phyloP scores from a whole-genome alignment of 2,113 vertebrate genomes.

The Probosciger aterrimus region DNA sequence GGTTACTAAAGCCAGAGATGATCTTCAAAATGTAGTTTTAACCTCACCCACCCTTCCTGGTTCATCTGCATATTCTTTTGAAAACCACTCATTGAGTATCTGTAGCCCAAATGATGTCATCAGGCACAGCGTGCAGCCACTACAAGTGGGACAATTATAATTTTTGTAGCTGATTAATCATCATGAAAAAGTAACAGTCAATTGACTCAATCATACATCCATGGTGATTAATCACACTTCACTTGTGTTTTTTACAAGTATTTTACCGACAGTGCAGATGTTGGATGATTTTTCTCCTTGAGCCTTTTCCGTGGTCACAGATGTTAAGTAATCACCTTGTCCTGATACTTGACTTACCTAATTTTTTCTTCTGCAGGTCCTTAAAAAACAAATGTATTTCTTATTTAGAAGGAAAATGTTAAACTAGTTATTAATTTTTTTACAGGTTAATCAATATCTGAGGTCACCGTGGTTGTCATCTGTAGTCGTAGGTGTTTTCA shows the following conservation, averaged over 20 bases:
- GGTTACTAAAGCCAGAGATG: slow-evolving; percentile 35
- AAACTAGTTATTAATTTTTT: slow-evolving; percentile 65
- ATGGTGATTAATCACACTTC: slow-evolving; percentile 86
- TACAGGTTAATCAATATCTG: slow-evolving; percentile 66
- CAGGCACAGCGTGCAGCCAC: slow-evolving; percentile 82
- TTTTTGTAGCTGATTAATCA: slow-evolving; percentile 88
- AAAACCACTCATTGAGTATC: slow-evolving; percentile 78
- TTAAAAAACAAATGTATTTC: slow-evolving; percentile 70
- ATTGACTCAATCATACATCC: slow-evolving; percentile 86
- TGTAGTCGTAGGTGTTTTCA: slow-evolving; percentile 62
- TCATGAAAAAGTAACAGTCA: slow-evolving; percentile 86
- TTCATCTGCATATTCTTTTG: slow-evolving; percentile 82
- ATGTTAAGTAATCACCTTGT: slow-evolving; percentile 84
- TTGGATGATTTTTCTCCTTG: slow-evolving; percentile 79
- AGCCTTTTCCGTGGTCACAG: slow-evolving; percentile 83
- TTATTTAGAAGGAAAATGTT: slow-evolving; percentile 66
- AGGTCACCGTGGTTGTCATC: slow-evolving; percentile 59
- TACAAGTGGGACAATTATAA: slow-evolving; percentile 87
- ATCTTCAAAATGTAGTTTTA: slow-evolving; percentile 71
- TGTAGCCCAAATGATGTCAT: slow-evolving; percentile 84
- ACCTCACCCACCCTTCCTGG: slow-evolving; percentile 58
- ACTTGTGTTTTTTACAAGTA: slow-evolving; percentile 82
- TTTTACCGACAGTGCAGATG: slow-evolving; percentile 81
- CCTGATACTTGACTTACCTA: slow-evolving; percentile 76
- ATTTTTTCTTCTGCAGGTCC: slow-evolving; percentile 59